phyloP scores from a whole-genome alignment of 1,140 invertebrate genomes.

The Lucilia sericata region DNA sequence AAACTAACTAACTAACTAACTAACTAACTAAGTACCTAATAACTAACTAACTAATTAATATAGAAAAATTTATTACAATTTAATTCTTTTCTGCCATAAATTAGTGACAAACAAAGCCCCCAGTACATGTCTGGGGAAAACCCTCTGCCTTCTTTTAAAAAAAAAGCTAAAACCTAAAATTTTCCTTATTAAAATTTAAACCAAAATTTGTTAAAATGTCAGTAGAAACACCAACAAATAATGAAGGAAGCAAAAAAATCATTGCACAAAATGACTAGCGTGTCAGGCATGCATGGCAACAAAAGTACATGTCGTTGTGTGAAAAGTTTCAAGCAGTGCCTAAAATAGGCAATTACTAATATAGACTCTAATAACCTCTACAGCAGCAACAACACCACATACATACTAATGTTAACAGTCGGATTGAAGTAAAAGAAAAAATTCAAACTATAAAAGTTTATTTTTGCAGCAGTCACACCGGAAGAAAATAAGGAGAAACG shows the following conservation, averaged over 20 bases:
- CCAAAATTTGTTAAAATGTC: conserved; percentile 1
- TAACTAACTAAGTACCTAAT: too few relatives aligned
- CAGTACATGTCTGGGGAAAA: too few relatives aligned
- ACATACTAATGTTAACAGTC: background rate
- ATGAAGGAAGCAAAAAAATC: conserved; percentile 1
- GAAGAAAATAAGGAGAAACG: background rate
- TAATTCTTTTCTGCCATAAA: background rate
- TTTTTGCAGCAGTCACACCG: conserved; percentile 14
- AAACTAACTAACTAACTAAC: too few relatives aligned
- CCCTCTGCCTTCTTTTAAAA: too few relatives aligned
- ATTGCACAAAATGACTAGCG: conserved; percentile 20
- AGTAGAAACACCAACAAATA: background rate
- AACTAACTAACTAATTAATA: too few relatives aligned
- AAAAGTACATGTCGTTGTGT: background rate
- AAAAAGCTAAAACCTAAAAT: background rate
- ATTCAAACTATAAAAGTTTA: background rate
- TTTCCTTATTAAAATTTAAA: background rate
- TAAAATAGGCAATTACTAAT: conserved; percentile 42
- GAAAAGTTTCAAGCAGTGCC: background rate
- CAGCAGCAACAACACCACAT: background rate
- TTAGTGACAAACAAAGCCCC: background rate
- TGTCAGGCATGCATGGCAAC: background rate
- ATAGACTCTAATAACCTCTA: conserved; percentile 43
- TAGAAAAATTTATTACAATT: too few relatives aligned
- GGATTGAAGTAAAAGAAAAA: background rate